Base-by-base conservation (phyloP, 1,140 invertebrate species). In the Doryteuthis pealeii region DNA sequence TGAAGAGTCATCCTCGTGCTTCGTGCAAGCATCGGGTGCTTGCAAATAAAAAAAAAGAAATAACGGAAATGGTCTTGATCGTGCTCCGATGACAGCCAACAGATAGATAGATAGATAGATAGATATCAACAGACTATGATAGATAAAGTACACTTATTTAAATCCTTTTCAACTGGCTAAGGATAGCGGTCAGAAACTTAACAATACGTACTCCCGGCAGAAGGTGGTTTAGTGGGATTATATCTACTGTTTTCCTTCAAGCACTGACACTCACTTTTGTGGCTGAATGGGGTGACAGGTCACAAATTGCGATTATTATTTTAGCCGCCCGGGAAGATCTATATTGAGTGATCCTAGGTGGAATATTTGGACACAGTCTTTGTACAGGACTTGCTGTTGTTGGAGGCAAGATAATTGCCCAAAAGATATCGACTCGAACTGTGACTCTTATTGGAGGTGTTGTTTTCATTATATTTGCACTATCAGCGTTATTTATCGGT, bases 261-360 rank as follows among this genome's bases (percentile, higher is more conserved):
- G 93, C 97, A 22, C 96, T 99, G 80, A 95, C 95, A 0, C 91
- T 99, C 84, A 99, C 97, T 3, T 99, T 99, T 90, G 88, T 99
- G 66, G 98, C 97, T 18, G 98, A 99, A 90, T 99, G 97, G 97
- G 98, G 98, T 12, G 98, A 99, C 89, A 90, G 98, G 80, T 98
- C 96, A 62, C 98, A 99, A 86, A 89, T 99, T 43, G 95, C 96
- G 2, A 99, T 97, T 0, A 97, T 99, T 79, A 94, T 99, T 30
- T 18, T 66, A 28, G 26, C 31, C 26, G 18, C 28, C 15, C 62
- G 49, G 31, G 26, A 35, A 26, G 30, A 73, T 31, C 4, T 65
- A 49, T 30, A 69, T 0, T 94, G 87, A 85, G 81, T 43, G 14
- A 67, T 15, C 28, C 5, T 31, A 32, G 62, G 35, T 40, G 32